Conservation (phyloP, 2,888 invertebrate species). For the Minunthozetes semirufus region DNA sequence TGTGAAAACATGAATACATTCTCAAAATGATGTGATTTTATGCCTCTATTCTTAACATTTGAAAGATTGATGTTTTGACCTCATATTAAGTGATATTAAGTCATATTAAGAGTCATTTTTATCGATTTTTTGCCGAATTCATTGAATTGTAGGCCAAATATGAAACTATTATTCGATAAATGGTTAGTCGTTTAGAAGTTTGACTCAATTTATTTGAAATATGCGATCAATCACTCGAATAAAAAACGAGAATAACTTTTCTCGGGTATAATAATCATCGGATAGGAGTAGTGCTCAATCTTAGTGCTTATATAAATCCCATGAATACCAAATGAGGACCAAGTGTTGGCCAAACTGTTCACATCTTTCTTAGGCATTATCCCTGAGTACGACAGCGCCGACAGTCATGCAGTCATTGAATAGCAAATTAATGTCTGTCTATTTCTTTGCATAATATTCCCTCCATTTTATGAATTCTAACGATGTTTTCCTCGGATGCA, state of each 20-base stretch:
- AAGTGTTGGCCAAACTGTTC: neutral
- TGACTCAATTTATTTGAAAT: neutral
- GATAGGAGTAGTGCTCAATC: conserved; percentile 11
- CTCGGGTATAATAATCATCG: neutral
- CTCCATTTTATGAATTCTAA: conserved; percentile 1
- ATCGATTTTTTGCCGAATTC: conserved; percentile 19
- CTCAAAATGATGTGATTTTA: no score
- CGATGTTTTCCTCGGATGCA: neutral
- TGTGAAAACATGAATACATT: no score
- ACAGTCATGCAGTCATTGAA: conserved; percentile 1
- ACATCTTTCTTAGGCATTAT: neutral
- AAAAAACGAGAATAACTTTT: conserved; percentile 7
- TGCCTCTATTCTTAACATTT: no score
- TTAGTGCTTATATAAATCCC: conserved; percentile 26
- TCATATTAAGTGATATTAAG: neutral
- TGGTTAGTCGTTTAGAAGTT: neutral
- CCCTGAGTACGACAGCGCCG: neutral
- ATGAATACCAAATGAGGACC: conserved; percentile 15
- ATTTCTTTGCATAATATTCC: neutral
- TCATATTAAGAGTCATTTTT: neutral
- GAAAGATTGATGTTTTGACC: neutral
- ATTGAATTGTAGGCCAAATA: neutral
- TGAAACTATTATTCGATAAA: neutral
- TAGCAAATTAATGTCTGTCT: conserved; percentile 27
- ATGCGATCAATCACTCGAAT: conserved; percentile 18